phyloP scores from a whole-genome alignment of 1,140 invertebrate species.

The Galleria mellonella region DNA sequence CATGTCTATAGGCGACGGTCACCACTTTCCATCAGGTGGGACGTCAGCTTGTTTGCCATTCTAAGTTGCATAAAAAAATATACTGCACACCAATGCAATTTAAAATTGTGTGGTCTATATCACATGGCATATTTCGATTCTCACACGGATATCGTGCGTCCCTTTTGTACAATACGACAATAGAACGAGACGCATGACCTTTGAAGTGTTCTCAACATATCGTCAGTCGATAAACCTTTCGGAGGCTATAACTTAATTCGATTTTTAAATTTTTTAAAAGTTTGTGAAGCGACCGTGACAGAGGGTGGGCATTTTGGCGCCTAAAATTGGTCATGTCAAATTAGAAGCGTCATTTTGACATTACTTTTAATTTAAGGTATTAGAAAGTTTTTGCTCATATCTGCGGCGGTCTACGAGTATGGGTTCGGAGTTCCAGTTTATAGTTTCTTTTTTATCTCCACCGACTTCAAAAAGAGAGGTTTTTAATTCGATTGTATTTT shows the following conservation, averaged over 20 bases:
- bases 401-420: too few relatives aligned
- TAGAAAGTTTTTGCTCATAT: too few relatives aligned
- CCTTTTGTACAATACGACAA: conserved; percentile 5
- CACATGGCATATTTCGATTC: conserved; percentile 18
- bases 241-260: conserved; percentile 45
- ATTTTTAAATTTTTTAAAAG: conserved; percentile 17
- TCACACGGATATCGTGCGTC: conserved; percentile 13
- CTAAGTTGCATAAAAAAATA: too few relatives aligned
- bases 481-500: too few relatives aligned
- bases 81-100: too few relatives aligned
- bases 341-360: neutral
- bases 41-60: too few relatives aligned
- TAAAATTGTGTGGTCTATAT: conserved; percentile 30
- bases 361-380: too few relatives aligned
- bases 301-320: conserved; percentile 52
- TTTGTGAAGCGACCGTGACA: conserved; percentile 41
- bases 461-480: too few relatives aligned
- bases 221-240: conserved; percentile 11
- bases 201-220: conserved; percentile 22
- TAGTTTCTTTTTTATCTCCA: too few relatives aligned
- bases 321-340: conserved; percentile 20
- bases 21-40: too few relatives aligned
- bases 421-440: too few relatives aligned
- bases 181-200: conserved; percentile 17
- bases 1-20: too few relatives aligned